These are phyloP conservation scores for Cisticola juncidis DNA, from an alignment of 2,113 vertebrate genomes.

Conservation along the genomic window DNA sequence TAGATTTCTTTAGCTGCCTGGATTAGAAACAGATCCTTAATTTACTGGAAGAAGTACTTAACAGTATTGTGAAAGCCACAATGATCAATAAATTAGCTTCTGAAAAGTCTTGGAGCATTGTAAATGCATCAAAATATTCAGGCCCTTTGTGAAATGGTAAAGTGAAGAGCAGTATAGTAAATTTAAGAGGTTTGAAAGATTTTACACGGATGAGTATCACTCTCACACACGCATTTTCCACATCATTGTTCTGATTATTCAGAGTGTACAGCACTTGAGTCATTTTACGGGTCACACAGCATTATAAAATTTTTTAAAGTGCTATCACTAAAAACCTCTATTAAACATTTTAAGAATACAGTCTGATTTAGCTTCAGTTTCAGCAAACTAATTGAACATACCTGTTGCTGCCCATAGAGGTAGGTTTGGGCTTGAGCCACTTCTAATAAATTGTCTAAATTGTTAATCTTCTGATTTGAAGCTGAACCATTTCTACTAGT, in stretches of 20 bases:
- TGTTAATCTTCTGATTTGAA: neutral
- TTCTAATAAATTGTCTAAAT: neutral
- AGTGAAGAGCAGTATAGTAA: neutral
- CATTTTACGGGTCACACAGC: rapidly evolving
- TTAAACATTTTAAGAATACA: neutral
- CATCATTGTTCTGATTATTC: neutral
- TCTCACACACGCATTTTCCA: neutral
- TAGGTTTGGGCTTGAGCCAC: neutral
- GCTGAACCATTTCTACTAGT: neutral
- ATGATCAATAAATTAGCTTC: neutral
- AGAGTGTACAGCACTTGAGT: neutral
- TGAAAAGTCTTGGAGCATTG: neutral
- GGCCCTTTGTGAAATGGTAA: neutral
- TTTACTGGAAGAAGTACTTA: neutral
- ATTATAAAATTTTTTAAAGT: neutral
- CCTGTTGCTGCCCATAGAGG: neutral
- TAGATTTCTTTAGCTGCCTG: neutral
- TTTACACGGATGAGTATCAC: neutral
- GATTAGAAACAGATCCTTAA: neutral
- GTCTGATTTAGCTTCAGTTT: neutral
- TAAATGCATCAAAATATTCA: neutral
- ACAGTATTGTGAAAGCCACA: neutral
- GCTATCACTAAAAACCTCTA: neutral
- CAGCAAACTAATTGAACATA: neutral
- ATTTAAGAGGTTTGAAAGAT: neutral